Percentiles rank a stretch among this genome's conserved stretches.
phyloP scores from a whole-genome alignment of 2,113 vertebrate genomes.

The Chiloscyllium plagiosum region DNA sequence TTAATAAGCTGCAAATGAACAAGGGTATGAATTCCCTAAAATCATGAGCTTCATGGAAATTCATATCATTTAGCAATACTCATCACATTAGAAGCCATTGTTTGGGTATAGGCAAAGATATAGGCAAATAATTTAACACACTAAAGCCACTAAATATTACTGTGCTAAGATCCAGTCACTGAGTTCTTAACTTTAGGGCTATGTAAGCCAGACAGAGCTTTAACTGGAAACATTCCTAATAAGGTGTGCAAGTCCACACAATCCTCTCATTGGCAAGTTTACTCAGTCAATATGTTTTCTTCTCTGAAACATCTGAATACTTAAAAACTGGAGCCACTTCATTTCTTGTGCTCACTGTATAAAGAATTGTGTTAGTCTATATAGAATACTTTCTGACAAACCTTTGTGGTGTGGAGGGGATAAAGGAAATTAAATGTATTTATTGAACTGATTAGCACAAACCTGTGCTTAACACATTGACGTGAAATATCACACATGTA shows the following conservation, averaged over 20 bases:
- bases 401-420: neutral
- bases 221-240: conserved; percentile 15
- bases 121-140: neutral
- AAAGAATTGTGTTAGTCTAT: neutral
- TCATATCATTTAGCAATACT: neutral
- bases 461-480: too few relatives aligned
- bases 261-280: neutral
- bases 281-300: neutral
- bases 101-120: neutral
- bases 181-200: neutral
- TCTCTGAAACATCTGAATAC: neutral
- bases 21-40: neutral
- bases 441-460: neutral
- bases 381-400: neutral
- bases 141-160: neutral
- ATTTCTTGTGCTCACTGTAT: neutral
- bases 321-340: neutral
- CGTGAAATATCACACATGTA: neutral
- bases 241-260: neutral
- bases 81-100: neutral
- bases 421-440: neutral
- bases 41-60: neutral
- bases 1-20: neutral
- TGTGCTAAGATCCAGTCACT: neutral
- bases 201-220: neutral